A percentile compares a stretch with the other conserved stretches of the same genome.
Conservation (phyloP, 2,888 invertebrate species). For the Cerastis rubricosa region DNA sequence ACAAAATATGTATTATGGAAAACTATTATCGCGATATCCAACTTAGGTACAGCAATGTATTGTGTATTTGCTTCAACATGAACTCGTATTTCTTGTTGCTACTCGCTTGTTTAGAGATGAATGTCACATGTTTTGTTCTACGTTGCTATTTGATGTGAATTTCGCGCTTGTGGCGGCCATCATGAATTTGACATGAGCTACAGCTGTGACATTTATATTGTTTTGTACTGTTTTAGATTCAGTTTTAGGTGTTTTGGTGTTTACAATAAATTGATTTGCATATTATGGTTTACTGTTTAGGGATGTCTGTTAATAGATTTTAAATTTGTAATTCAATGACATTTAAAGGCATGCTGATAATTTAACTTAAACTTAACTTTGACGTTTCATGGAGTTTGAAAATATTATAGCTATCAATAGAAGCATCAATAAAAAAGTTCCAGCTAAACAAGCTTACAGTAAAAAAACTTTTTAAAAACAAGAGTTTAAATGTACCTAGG, state of each 20-base stretch:
- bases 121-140: constrained; percentile 71
- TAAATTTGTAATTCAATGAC: background rate
- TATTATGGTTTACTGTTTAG: background rate
- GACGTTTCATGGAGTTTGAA: background rate
- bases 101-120: constrained; percentile 71
- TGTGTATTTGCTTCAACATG: constrained; percentile 65
- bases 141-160: constrained; percentile 72
- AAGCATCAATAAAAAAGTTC: background rate
- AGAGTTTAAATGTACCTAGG: too few relatives aligned
- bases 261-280: background rate
- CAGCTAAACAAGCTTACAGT: background rate
- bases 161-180: constrained; percentile 70
- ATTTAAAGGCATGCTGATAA: background rate
- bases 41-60: constrained; percentile 48
- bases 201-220: constrained; percentile 55
- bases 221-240: constrained; percentile 25
- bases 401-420: background rate
- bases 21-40: constrained; percentile 47
- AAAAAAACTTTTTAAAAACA: too few relatives aligned
- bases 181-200: constrained; percentile 83
- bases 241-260: constrained; percentile 1
- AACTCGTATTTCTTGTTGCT: constrained; percentile 74
- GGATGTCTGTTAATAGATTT: background rate
- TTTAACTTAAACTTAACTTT: background rate
- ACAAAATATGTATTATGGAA: constrained; percentile 41